Evolutionary conservation across 2,113 vertebrate species (phyloP), one percentile per base, ranked within the genome.

Genomic region (Rhadina sibilatrix): DNA sequence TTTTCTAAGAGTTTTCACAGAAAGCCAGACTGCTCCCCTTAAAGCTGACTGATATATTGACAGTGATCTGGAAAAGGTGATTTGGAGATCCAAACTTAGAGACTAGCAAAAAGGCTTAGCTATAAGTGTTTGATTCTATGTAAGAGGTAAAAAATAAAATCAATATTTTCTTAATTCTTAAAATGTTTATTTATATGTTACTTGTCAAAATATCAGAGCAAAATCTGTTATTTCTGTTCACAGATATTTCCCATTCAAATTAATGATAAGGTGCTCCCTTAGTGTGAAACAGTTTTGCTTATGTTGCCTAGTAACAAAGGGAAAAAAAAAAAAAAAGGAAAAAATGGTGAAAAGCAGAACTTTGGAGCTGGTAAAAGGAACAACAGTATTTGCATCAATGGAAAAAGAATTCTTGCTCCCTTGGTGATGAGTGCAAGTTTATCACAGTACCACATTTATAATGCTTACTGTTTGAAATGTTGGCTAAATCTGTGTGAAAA

Each of bases 231-330:
- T 87, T 94, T 90, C 92, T 94, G 30, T 50, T 84, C 76, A 64
- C 52, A 64, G n/a, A 83, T 86, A 79, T 87, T 96, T 96, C 80
- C 57, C 59, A 87, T 90, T 97, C 81, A 92, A 95, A 95, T 95
- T 94, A 93, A 96, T 83, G 18, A 87, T 72, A 87, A 96, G 68
- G 46, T 72, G 11, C 10, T 79, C 13, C 86, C 64, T 84, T 46
- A 19, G 13, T 33, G 31, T 76, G 75, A 87, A 78, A 91, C 22
- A 72, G 16, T 70, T 81, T 76, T 91, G 42, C 65, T 86, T 83
- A 79, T 0, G 92, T 97, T 97, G 96, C 97, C 83, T 97, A 92
- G 97, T 93, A 97, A 97, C 94, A 68, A 89, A 27, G 82, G 15
- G 3, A 2, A 1, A 20, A 52, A 19, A 38, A 60, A 54, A 16